Base-by-base conservation (phyloP, 1,140 invertebrate genomes). In the Drosophila pectinifera region DNA sequence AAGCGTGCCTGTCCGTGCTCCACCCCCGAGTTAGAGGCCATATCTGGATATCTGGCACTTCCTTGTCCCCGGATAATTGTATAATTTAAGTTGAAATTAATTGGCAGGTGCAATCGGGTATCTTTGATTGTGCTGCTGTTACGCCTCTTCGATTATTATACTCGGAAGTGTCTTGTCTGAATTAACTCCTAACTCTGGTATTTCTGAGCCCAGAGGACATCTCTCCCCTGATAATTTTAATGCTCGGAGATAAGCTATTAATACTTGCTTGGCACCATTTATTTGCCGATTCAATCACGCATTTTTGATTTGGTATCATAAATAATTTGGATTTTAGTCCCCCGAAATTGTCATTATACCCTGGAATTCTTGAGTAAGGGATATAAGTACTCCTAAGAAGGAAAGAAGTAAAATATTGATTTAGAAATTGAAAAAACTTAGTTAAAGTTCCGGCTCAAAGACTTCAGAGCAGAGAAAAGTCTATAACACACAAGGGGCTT, bases 81-180 rank as follows among this genome's bases (percentile, higher is more conserved):
- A 75, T 75, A 75, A 76, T 55, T 64, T 74, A 64, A 64, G 20
- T 26, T 51, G 63, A 39, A 79, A 64, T 73, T 85, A 84, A 84
- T 84, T 80, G 75, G 62, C 67, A 85, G 43, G 45, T 34, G 36
- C 31, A 74, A 64, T 74, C 70, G 41, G 18, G 39, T 42, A 48
- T 22, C 18, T 48, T 28, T 49, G 64, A 64, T 59, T 59, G 43
- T 20, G 48, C 24, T 79, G 14, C 16, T 49, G 6, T 43, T 62
- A 48, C 13, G 72, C 72, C 55, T n/a, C 53, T 61, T 72, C 42
- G 72, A 76, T 76, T 83, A 76, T 79, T 36, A 8, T 2, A n/a
- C 45, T 48, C 14, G 18, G 4, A 11, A 4, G n/a, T 10, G 13
- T 26, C 10, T 28, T 20, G 26, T 8, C n/a, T 57, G 55, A 22